These are phyloP conservation scores for Branchipolynoe longqiensis DNA, from an alignment of 2,888 invertebrate genomes.

Conservation along the genomic window DNA sequence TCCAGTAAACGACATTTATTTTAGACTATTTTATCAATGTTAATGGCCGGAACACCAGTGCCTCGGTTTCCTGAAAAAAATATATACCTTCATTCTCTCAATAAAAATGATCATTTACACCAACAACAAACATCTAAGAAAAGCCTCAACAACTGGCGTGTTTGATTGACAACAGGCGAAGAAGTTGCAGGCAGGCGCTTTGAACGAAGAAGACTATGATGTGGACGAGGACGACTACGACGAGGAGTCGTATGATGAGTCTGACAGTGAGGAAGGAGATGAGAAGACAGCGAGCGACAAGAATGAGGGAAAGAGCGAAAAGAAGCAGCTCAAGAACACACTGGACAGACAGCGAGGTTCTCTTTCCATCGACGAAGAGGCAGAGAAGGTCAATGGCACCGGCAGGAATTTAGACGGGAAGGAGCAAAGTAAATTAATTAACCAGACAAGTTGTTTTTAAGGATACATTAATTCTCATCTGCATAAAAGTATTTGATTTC, in stretches of 20 bases:
- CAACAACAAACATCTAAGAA: too few species aligned
- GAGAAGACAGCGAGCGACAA: slow-evolving; percentile 37
- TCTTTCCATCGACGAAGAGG: neutral
- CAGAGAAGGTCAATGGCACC: slow-evolving; percentile 48
- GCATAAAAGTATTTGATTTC: neutral
- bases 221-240: slow-evolving; percentile 62
- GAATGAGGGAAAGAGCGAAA: slow-evolving; percentile 44
- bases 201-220: too few species aligned
- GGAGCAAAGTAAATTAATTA: slow-evolving; percentile 31
- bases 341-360: neutral
- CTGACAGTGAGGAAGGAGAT: slow-evolving; percentile 35
- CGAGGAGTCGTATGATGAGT: slow-evolving; percentile 66
- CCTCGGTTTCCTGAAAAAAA: too few species aligned
- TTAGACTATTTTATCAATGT: too few species aligned
- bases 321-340: slow-evolving; percentile 55
- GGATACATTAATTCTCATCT: neutral
- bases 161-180: slow-evolving; percentile 65
- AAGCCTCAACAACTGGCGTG: too few species aligned
- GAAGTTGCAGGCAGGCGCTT: slow-evolving; percentile 66
- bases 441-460: neutral
- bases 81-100: too few species aligned
- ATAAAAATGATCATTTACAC: too few species aligned
- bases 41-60: too few species aligned
- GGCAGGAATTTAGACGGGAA: slow-evolving; percentile 60
- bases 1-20: too few species aligned